Evolutionary conservation across 2,888 invertebrate genomes (phyloP), one percentile per base, ranked within the genome.

Genomic region (Pseudanteris insignis): DNA sequence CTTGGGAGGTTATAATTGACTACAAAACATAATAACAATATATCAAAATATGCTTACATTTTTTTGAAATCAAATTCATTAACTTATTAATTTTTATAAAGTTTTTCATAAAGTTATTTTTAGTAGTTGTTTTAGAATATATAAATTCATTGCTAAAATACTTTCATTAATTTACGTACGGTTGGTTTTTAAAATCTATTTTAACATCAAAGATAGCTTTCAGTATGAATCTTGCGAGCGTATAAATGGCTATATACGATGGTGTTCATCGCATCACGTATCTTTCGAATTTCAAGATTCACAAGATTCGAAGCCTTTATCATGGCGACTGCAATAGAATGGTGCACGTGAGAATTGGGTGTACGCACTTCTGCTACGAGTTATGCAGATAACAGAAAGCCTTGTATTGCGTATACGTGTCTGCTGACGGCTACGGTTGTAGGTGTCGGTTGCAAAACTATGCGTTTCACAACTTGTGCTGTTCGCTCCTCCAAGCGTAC

Each of bases 361-460:
- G 41, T 34, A 65, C 64, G 65, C 67, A 70, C 66, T 68, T 64
- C 58, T 50, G 64, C 54, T 40, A 57, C 58, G 51, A 58, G 61
- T 72, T 73, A 70, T 71, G 73, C 66, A 74, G 69, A 74, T 71
- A 67, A 63, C 37, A 18, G 13, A 10, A 38, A 54, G 68, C 67
- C 69, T 72, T 69, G 68, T 70, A 71, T 66, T 62, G 64, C 62
- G 69, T 69, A 37, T 46, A 69, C 70, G 70, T 66, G 68, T 66
- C 57, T 50, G 55, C 43, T 62, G 44, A 58, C 30, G 46, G 48
- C 47, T 53, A 43, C 67, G 11, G 43, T 18, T 30, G 15, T 33
- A 34, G 36, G 10, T 41, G 40, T 38, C 34, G 33, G 34, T 15
- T 10, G 26, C 32, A 10, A 29, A 28, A 10, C 26, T 33, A n/a